A percentile compares a stretch with the other conserved stretches of the same genome.
phyloP scores from a whole-genome alignment of 2,113 vertebrate species.

The Anolis carolinensis region DNA sequence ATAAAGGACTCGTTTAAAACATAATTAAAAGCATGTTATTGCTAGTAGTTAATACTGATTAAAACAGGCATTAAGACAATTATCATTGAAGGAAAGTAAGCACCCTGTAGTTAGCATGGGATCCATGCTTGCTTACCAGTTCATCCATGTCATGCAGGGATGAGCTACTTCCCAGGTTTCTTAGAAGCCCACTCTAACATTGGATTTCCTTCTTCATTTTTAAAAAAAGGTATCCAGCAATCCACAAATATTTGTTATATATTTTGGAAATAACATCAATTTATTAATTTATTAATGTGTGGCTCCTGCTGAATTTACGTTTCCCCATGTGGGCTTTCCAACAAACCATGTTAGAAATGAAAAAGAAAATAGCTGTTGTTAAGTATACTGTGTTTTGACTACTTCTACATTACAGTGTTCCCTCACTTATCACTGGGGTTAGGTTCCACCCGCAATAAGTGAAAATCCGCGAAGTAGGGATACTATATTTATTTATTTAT shows the following conservation, averaged over 20 bases:
- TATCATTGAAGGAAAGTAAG: slow-evolving; percentile 85
- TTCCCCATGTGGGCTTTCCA: neutral
- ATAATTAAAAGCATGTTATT: slow-evolving; percentile 96
- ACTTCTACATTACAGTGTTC: too few relatives aligned
- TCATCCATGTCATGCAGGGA: slow-evolving; percentile 57
- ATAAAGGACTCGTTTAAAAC: slow-evolving; percentile 87
- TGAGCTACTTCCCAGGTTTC: slow-evolving; percentile 51
- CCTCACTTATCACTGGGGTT: too few relatives aligned
- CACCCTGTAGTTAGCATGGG: slow-evolving; percentile 75
- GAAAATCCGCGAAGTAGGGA: too few relatives aligned
- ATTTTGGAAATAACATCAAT: neutral
- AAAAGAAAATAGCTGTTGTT: neutral
- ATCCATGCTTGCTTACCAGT: slow-evolving; percentile 66
- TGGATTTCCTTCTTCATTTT: neutral
- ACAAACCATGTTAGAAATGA: neutral
- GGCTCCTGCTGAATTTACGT: neutral
- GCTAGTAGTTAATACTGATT: slow-evolving; percentile 93
- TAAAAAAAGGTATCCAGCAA: neutral
- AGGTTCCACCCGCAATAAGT: too few relatives aligned
- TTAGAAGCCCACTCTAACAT: slow-evolving; percentile 39
- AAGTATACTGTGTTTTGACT: neutral
- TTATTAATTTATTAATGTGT: neutral
- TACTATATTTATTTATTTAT: too few relatives aligned
- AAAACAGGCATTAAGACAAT: slow-evolving; percentile 91
- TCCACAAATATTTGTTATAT: neutral